Conservation (phyloP, 2,888 invertebrate species). For the Rhagonycha fulva region DNA sequence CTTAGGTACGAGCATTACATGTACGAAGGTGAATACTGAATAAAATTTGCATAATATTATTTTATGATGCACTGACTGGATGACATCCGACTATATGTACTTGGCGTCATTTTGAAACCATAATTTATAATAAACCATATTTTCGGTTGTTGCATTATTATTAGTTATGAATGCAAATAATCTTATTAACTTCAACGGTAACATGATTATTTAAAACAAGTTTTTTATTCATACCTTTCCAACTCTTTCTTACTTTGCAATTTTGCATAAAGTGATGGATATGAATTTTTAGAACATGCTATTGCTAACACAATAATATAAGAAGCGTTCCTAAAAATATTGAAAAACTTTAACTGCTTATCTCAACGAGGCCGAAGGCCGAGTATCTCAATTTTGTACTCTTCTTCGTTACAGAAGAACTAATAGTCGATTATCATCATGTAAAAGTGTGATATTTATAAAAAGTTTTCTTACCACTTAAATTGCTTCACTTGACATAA, state of each 20-base stretch:
- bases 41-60: slow-evolving; percentile 12
- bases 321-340: too few relatives aligned
- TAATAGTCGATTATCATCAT: too few relatives aligned
- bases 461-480: background rate
- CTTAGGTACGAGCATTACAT: slow-evolving; percentile 13
- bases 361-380: too few relatives aligned
- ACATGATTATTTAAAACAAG: background rate
- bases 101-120: slow-evolving; percentile 2
- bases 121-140: slow-evolving; percentile 3
- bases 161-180: background rate
- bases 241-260: background rate
- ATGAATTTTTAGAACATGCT: too few relatives aligned
- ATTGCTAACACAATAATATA: too few relatives aligned
- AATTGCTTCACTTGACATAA: background rate
- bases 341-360: too few relatives aligned
- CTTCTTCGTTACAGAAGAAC: too few relatives aligned
- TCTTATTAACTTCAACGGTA: background rate
- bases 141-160: background rate
- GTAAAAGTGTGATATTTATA: too few relatives aligned
- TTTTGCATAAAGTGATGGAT: too few relatives aligned
- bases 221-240: background rate
- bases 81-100: slow-evolving; percentile 10
- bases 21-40: slow-evolving; percentile 11
- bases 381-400: too few relatives aligned
- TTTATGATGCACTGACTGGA: slow-evolving; percentile 11